These are phyloP conservation scores for Sturnira hondurensis DNA, from an alignment of 2,113 vertebrate species.

Conservation along the genomic window DNA sequence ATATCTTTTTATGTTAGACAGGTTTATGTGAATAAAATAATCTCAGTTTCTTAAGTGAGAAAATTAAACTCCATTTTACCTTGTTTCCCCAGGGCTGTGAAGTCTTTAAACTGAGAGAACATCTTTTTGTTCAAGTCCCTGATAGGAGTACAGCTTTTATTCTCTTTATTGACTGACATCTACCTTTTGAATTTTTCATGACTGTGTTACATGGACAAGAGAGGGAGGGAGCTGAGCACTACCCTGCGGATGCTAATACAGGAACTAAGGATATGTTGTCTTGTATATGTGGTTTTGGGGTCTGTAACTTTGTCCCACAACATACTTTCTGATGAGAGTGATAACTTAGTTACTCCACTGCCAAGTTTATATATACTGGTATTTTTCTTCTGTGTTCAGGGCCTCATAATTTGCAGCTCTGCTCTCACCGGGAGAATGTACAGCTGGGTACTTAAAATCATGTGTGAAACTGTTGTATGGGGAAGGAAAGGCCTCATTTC, in stretches of 20 bases:
- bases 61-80: background rate
- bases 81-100: background rate
- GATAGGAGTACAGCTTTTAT: background rate
- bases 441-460: background rate
- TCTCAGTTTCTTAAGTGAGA: conserved; percentile 24
- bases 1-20: background rate
- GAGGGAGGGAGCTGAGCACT: background rate
- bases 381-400: background rate
- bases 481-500: background rate
- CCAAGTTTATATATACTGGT: fast-evolving
- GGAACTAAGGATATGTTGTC: fast-evolving
- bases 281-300: background rate
- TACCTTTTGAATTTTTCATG: background rate
- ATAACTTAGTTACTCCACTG: background rate
- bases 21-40: conserved; percentile 26
- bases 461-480: background rate
- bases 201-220: background rate
- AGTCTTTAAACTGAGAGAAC: background rate
- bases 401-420: background rate
- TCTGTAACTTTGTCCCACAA: background rate
- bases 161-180: background rate
- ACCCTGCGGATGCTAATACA: fast-evolving
- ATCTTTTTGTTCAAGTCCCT: background rate
- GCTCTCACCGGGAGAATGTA: fast-evolving
- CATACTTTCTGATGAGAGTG: background rate